Conservation (phyloP, 1,140 invertebrate genomes). For the Atopsyche davidsoni region DNA sequence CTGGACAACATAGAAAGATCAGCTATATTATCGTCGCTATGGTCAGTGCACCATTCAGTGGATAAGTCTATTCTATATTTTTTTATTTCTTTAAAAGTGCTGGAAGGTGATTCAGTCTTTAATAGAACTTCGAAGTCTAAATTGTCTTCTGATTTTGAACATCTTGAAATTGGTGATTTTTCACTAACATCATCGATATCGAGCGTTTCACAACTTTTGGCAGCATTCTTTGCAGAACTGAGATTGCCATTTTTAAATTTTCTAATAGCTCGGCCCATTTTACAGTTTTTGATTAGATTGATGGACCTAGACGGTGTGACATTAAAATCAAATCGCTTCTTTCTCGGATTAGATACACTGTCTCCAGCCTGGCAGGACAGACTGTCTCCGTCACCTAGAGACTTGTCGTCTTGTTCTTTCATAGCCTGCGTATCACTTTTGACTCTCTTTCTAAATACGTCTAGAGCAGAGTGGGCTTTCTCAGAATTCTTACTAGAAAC, state of each 20-base stretch:
- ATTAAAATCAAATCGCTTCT: conserved; percentile 20
- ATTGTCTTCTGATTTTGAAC: conserved; percentile 26
- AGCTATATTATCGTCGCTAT: conserved; percentile 22
- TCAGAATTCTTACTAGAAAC: conserved; percentile 12
- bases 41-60: conserved; percentile 15
- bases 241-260: conserved; percentile 12
- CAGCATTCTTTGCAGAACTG: conserved; percentile 3
- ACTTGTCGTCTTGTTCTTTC: conserved; percentile 10
- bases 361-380: conserved; percentile 2
- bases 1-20: conserved; percentile 24
- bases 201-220: conserved; percentile 25
- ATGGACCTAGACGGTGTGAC: conserved; percentile 20
- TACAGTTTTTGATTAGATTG: conserved; percentile 19
- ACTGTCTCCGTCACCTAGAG: conserved; percentile 5
- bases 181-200: conserved; percentile 7
- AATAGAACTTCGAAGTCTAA: conserved; percentile 4
- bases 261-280: conserved; percentile 19
- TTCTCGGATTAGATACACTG: not conserved
- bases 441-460: conserved; percentile 24
- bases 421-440: conserved; percentile 24
- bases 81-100: conserved; percentile 9
- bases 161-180: conserved; percentile 11
- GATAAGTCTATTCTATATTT: conserved; percentile 15
- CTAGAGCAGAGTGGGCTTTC: conserved; percentile 19
- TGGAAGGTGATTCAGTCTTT: not conserved